phyloP scores from a whole-genome alignment of 2,888 invertebrate species.

The Chirona hameri region DNA sequence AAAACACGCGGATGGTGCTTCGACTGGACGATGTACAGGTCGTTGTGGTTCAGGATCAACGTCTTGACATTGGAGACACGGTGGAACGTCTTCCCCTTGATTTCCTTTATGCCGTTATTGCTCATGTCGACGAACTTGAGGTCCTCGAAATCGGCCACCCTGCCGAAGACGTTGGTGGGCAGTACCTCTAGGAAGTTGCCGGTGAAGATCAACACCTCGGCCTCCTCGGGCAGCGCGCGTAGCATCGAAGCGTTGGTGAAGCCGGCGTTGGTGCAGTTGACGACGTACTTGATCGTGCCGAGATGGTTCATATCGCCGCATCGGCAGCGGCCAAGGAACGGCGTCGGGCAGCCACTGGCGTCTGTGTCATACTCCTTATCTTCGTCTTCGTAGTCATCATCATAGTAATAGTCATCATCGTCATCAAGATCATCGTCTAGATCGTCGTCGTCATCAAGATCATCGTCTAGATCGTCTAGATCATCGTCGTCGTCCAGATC shows the following conservation, averaged over 20 bases:
- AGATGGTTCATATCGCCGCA: constrained; percentile 40
- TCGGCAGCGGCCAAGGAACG: constrained; percentile 40
- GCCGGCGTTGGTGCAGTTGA: constrained; percentile 65
- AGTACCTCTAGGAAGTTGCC: constrained; percentile 63
- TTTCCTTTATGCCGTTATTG: constrained; percentile 64
- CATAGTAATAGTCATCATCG: not conserved
- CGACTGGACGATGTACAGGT: constrained; percentile 56
- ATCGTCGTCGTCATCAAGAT: not conserved
- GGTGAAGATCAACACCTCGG: constrained; percentile 63
- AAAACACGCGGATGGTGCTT: constrained; percentile 48
- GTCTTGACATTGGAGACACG: constrained; percentile 64
- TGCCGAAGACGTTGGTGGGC: constrained; percentile 68
- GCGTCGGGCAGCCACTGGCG: constrained; percentile 38
- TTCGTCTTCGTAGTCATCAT: not conserved
- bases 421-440: not conserved
- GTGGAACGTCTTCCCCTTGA: constrained; percentile 69
- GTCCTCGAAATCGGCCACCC: constrained; percentile 55
- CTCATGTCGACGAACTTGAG: constrained; percentile 67
- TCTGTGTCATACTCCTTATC: not conserved
- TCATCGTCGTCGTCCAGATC: not conserved
- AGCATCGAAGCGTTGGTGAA: constrained; percentile 59
- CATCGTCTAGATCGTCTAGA: not conserved
- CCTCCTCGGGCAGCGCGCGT: constrained; percentile 59
- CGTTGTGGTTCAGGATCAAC: constrained; percentile 66
- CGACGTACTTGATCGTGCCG: constrained; percentile 53